These are phyloP conservation scores for Copidosoma floridanum DNA, from an alignment of 1,140 invertebrate species.

Conservation along the genomic window DNA sequence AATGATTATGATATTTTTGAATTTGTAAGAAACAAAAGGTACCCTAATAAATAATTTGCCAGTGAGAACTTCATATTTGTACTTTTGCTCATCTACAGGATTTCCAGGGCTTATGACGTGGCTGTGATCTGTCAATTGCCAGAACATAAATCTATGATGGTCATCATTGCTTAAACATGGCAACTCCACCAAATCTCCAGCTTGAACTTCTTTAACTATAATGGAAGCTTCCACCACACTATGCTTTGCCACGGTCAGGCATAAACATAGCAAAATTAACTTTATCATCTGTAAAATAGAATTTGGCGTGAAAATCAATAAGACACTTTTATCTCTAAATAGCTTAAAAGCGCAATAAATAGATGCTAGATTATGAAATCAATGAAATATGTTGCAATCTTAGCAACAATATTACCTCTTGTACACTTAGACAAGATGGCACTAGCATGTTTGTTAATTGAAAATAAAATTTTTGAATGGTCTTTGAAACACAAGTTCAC, in stretches of 20 bases:
- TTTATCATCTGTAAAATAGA: slow-evolving; percentile 34
- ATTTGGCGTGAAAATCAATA: too few species aligned
- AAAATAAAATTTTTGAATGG: neutral
- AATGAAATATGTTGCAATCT: slow-evolving; percentile 1
- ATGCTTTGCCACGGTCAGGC: slow-evolving; percentile 29
- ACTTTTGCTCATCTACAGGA: slow-evolving; percentile 61
- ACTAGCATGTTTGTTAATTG: slow-evolving; percentile 3
- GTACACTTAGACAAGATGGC: slow-evolving; percentile 1
- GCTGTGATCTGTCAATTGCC: slow-evolving; percentile 58
- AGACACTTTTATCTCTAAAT: too few species aligned
- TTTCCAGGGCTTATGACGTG: slow-evolving; percentile 65
- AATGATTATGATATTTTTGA: neutral
- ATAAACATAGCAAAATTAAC: slow-evolving; percentile 34
- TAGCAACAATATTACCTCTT: slow-evolving; percentile 13
- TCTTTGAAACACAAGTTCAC: neutral
- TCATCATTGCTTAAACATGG: slow-evolving; percentile 66
- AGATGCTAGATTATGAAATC: too few species aligned
- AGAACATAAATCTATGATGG: slow-evolving; percentile 67
- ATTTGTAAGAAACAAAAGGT: slow-evolving; percentile 32
- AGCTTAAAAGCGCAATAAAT: neutral
- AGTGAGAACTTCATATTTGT: slow-evolving; percentile 68
- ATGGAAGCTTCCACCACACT: slow-evolving; percentile 17
- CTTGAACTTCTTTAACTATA: slow-evolving; percentile 58
- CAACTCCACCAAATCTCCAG: slow-evolving; percentile 61
- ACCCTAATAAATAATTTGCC: slow-evolving; percentile 66